Evolutionary conservation across 2,888 invertebrate genomes (phyloP).

Genomic region (Xestia sexstrigata): DNA sequence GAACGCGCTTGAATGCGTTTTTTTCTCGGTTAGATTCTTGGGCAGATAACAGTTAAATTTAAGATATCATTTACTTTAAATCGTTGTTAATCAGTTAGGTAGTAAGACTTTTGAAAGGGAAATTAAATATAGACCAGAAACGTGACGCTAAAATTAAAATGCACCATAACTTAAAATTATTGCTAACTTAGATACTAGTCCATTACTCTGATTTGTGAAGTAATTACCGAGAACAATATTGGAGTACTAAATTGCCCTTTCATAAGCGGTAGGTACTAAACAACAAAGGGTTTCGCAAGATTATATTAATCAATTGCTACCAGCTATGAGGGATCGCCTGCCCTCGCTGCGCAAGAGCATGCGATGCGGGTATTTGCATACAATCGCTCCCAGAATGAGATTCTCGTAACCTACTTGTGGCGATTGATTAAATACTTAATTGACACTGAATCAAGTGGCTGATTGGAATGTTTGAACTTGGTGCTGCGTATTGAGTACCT

Average conservation of each 20-base stretch:
- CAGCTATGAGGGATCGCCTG: conserved; percentile 65
- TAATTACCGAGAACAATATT: conserved; percentile 57
- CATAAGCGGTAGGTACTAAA: conserved; percentile 41
- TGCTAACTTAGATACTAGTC: conserved; percentile 22
- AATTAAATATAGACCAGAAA: conserved; percentile 18
- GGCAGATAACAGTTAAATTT: background rate
- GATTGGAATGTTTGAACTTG: conserved; percentile 1
- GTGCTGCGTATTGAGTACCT: background rate
- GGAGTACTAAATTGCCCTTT: conserved; percentile 55
- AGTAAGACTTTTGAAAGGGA: background rate
- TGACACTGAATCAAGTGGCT: conserved; percentile 39
- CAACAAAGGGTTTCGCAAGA: conserved; percentile 64
- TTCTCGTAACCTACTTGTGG: conserved; percentile 77
- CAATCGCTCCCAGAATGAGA: conserved; percentile 75
- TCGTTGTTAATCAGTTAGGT: background rate
- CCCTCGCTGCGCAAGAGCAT: conserved; percentile 71
- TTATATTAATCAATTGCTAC: conserved; percentile 61
- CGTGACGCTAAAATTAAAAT: conserved; percentile 23
- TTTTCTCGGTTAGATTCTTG: background rate
- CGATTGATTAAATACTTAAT: conserved; percentile 60
- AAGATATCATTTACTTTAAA: background rate
- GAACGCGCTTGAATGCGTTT: background rate
- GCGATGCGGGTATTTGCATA: conserved; percentile 86
- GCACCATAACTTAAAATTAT: conserved; percentile 7
- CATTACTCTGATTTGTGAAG: conserved; percentile 41